phyloP scores from a whole-genome alignment of 2,888 invertebrate species.

The Macropis europaea region DNA sequence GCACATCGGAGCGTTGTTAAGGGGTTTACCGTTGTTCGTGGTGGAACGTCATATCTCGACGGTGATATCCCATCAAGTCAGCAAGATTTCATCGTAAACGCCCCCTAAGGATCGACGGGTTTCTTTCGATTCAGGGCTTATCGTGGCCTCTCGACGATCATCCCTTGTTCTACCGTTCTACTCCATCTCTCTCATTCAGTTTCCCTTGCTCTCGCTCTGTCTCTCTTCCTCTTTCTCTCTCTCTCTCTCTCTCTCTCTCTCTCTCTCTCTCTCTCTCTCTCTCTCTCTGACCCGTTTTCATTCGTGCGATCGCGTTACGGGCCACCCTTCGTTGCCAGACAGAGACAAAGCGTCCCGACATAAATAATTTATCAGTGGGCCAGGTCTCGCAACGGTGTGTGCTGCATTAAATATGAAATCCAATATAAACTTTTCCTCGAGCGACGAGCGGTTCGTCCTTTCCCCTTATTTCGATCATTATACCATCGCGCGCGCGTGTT shows the following conservation, averaged over 20 bases:
- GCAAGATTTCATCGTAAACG: conserved; percentile 36
- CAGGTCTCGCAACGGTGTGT: conserved; percentile 51
- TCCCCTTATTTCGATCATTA: background rate
- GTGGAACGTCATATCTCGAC: conserved; percentile 11
- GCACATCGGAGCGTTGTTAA: background rate
- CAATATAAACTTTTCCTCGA: conserved; percentile 73
- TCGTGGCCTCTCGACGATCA: conserved; percentile 50
- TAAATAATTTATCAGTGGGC: conserved; percentile 71
- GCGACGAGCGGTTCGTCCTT: conserved; percentile 21
- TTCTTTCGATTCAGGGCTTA: conserved; percentile 47
- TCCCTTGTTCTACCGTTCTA: conserved; percentile 11
- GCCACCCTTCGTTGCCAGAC: conserved; percentile 28
- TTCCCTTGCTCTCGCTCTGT: background rate
- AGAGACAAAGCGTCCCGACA: conserved; percentile 58
- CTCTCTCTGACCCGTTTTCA: background rate
- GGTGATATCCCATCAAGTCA: conserved; percentile 10
- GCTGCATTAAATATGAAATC: conserved; percentile 77
- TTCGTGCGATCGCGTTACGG: background rate
- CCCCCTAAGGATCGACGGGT: conserved; percentile 45
- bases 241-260: background rate
- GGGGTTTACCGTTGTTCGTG: background rate
- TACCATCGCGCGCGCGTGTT: background rate
- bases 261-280: background rate
- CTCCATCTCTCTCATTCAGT: background rate
- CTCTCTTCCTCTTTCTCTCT: background rate